Evolutionary conservation across 1,140 invertebrate genomes (phyloP).

Genomic region (Ceratina australensis): DNA sequence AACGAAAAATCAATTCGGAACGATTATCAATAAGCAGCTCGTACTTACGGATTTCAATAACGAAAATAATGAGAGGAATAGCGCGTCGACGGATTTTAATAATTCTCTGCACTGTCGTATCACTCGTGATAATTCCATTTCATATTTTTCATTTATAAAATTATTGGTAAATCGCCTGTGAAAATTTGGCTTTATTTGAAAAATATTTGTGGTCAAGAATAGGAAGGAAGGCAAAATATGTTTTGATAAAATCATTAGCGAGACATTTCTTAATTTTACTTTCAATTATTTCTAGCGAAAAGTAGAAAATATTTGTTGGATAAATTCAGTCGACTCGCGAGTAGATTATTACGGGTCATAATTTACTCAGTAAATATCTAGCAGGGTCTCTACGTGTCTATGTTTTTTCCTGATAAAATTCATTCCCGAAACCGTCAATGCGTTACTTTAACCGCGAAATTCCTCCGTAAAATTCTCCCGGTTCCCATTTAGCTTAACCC

Average conservation of each 20-base stretch:
- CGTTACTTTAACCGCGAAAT: constrained; percentile 10
- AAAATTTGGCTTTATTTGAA: too few species aligned
- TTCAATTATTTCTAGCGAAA: too few species aligned
- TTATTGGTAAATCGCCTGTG: too few species aligned
- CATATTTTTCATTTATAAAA: too few species aligned
- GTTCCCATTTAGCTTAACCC: constrained; percentile 28
- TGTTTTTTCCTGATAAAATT: neutral
- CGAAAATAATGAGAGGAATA: neutral
- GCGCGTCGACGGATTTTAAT: too few species aligned
- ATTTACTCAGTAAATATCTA: constrained; percentile 36
- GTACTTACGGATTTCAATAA: neutral
- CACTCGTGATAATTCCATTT: too few species aligned
- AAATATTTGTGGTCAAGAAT: too few species aligned
- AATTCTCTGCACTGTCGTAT: too few species aligned
- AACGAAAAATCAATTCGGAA: constrained; percentile 6
- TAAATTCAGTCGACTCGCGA: neutral
- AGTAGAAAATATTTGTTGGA: neutral
- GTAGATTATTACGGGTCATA: neutral
- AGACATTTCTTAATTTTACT: too few species aligned
- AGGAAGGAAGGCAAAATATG: too few species aligned
- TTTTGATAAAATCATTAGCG: too few species aligned
- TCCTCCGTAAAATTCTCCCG: constrained; percentile 44
- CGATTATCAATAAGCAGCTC: neutral
- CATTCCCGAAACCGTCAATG: neutral
- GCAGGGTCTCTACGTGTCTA: neutral